These are phyloP conservation scores for Cuculus canorus DNA, from an alignment of 2,797 vertebrate genomes.

Conservation along the genomic window DNA sequence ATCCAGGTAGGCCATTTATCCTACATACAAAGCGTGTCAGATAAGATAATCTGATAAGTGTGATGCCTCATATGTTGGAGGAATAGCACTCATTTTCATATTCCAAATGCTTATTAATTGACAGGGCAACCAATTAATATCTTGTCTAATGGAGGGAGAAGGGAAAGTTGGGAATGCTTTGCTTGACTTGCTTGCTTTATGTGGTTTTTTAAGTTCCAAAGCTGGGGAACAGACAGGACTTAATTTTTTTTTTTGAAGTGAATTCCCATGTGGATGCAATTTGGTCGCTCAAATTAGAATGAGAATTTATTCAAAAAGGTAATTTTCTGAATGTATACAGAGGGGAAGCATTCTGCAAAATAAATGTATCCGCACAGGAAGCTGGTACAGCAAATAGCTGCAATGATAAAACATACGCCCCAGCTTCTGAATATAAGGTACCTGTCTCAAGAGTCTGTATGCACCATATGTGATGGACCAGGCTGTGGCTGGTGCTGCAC, in stretches of 20 bases:
- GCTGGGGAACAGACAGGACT: neutral
- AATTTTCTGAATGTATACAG: neutral
- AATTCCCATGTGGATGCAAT: neutral
- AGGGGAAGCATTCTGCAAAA: neutral
- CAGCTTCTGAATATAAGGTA: neutral
- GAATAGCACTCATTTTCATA: neutral
- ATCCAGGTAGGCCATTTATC: neutral
- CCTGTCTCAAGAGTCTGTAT: neutral
- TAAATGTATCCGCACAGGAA: neutral
- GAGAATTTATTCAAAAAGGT: neutral
- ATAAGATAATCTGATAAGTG: no score
- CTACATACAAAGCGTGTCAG: neutral
- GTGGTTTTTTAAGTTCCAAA: neutral
- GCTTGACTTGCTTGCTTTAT: neutral
- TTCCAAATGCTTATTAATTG: neutral
- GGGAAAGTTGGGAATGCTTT: neutral
- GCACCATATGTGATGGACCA: neutral
- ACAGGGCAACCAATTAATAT: neutral
- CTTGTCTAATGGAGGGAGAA: neutral
- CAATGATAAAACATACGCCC: neutral
- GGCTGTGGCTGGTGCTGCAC: neutral
- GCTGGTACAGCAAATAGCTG: neutral
- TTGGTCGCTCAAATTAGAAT: neutral
- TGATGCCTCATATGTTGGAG: neutral
- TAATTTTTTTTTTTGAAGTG: neutral